These are phyloP conservation scores for Noturus placidus DNA, from an alignment of 2,113 vertebrate genomes.

Conservation along the genomic window DNA sequence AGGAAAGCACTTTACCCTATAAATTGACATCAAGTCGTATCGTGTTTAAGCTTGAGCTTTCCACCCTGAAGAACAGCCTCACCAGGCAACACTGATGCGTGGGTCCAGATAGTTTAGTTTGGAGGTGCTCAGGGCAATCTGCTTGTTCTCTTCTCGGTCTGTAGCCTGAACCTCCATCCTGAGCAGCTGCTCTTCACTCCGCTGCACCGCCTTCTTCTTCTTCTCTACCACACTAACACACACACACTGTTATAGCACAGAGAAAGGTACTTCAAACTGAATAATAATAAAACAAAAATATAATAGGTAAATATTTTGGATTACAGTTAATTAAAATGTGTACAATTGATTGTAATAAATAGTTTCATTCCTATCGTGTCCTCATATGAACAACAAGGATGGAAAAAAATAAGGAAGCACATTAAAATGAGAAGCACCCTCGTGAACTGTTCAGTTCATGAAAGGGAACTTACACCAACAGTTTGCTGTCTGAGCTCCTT, in stretches of 20 bases:
- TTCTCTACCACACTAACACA: slow-evolving; percentile 62
- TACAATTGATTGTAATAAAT: background rate
- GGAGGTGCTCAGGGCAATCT: slow-evolving; percentile 73
- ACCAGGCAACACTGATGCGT: slow-evolving; percentile 68
- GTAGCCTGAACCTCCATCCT: slow-evolving; percentile 75
- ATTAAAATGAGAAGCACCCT: background rate
- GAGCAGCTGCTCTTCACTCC: slow-evolving; percentile 69
- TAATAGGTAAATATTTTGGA: background rate
- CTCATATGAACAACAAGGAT: background rate
- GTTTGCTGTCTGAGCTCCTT: slow-evolving; percentile 58
- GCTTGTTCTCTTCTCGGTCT: slow-evolving; percentile 73
- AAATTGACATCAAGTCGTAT: background rate
- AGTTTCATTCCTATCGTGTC: background rate
- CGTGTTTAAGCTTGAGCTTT: background rate
- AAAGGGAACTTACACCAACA: slow-evolving; percentile 55
- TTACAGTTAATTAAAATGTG: background rate
- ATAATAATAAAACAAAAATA: background rate
- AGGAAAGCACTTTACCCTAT: background rate
- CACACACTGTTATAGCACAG: slow-evolving; percentile 1
- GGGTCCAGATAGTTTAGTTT: slow-evolving; percentile 74
- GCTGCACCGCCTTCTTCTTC: slow-evolving; percentile 63
- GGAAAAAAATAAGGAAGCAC: background rate
- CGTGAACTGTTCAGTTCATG: background rate
- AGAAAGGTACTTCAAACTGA: background rate
- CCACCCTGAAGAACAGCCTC: background rate